phyloP scores from a whole-genome alignment of 1,140 invertebrate genomes.

The Pentalonia nigronervosa region DNA sequence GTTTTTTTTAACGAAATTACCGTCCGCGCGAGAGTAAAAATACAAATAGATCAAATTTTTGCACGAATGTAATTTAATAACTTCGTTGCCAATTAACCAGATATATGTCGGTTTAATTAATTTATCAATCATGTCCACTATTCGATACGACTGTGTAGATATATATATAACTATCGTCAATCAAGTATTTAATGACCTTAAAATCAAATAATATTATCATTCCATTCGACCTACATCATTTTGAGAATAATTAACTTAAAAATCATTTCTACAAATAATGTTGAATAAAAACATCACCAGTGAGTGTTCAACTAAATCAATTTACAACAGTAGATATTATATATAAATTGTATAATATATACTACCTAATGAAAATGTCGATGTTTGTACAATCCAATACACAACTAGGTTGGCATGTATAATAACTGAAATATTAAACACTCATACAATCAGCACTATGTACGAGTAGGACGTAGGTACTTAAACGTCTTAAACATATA shows the following conservation, averaged over 20 bases:
- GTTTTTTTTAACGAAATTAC: conserved; percentile 13
- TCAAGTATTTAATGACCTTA: conserved; percentile 5
- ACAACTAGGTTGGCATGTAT: neutral
- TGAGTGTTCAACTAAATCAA: neutral
- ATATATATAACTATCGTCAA: neutral
- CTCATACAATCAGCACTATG: neutral
- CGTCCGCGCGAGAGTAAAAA: neutral
- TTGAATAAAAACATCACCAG: neutral
- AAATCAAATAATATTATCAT: neutral
- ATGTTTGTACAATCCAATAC: neutral
- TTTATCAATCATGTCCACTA: neutral
- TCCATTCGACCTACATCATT: neutral
- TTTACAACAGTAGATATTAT: neutral
- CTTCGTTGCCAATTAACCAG: neutral
- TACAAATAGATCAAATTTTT: conserved; percentile 1
- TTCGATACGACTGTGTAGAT: neutral
- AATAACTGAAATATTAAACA: neutral
- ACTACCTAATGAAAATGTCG: neutral
- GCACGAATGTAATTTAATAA: conserved; percentile 23
- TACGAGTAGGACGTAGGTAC: neutral
- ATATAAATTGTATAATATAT: neutral
- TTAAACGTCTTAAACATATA: neutral
- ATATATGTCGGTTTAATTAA: conserved; percentile 15
- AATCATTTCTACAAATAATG: neutral
- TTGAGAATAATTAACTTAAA: neutral